Evolutionary conservation across 2,888 invertebrate genomes (phyloP).

Genomic region (Mesorhabditis belari): DNA sequence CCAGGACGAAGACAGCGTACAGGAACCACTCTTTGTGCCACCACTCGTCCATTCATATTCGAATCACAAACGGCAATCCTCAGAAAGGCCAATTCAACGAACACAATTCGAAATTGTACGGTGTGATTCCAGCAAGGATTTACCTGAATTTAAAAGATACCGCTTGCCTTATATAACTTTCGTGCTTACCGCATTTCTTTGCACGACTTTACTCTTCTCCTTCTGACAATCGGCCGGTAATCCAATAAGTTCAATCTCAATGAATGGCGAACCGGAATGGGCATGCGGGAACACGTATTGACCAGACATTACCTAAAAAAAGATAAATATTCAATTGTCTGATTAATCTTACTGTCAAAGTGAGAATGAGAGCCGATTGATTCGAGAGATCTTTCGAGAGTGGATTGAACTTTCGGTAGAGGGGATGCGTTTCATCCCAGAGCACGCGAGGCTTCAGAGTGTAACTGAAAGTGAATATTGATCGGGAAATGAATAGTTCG

Average conservation of each 20-base stretch:
- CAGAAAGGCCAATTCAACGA: slow-evolving; percentile 80
- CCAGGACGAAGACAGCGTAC: slow-evolving; percentile 76
- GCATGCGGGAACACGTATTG: slow-evolving; percentile 79
- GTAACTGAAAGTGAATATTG: slow-evolving; percentile 56
- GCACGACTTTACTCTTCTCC: slow-evolving; percentile 64
- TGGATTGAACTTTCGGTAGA: slow-evolving; percentile 74
- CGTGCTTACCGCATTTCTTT: background rate
- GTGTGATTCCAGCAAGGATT: slow-evolving; percentile 85
- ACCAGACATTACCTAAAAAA: slow-evolving; percentile 70
- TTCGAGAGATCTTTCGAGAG: slow-evolving; percentile 72
- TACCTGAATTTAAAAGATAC: slow-evolving; percentile 54
- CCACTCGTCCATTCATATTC: slow-evolving; percentile 68
- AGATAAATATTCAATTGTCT: background rate
- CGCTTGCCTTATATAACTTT: background rate
- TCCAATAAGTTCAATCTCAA: slow-evolving; percentile 82
- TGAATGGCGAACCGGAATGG: slow-evolving; percentile 70
- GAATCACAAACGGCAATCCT: slow-evolving; percentile 55
- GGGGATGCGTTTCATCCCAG: slow-evolving; percentile 64
- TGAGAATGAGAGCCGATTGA: slow-evolving; percentile 44
- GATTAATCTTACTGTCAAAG: slow-evolving; percentile 30
- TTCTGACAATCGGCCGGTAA: slow-evolving; percentile 82
- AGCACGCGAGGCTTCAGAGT: slow-evolving; percentile 81
- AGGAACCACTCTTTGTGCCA: slow-evolving; percentile 80
- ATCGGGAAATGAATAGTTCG: background rate
- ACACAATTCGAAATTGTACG: slow-evolving; percentile 55